Evolutionary conservation across 1,140 invertebrate species (phyloP).

Genomic region (Euura saliciscinereae): DNA sequence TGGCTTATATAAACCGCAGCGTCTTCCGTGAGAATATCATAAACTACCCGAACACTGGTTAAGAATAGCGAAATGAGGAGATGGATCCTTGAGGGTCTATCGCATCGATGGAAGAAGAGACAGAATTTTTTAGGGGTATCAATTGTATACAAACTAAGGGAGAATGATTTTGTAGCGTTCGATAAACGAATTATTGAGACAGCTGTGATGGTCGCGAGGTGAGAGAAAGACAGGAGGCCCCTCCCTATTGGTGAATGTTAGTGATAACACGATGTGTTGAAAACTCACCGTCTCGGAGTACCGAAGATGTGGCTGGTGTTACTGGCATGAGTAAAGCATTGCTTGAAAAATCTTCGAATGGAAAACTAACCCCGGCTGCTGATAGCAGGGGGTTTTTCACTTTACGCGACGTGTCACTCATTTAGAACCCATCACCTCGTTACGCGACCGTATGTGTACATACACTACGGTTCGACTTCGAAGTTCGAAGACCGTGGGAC

Average conservation of each 20-base stretch:
- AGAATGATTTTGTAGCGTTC: background rate
- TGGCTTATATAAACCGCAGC: no score
- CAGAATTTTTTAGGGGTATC: no score
- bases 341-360: constrained; percentile 47
- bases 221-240: constrained; percentile 36
- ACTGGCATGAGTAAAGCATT: constrained; percentile 54
- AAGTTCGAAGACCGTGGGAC: no score
- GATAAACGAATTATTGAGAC: constrained; percentile 10
- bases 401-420: constrained; percentile 46
- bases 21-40: no score
- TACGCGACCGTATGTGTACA: no score
- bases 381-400: constrained; percentile 55
- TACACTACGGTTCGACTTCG: no score
- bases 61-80: no score
- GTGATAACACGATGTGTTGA: background rate
- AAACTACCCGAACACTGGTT: no score
- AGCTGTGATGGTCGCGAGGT: background rate
- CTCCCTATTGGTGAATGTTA: constrained; percentile 21
- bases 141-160: no score
- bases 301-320: constrained; percentile 47
- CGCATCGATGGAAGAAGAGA: no score
- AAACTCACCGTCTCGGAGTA: constrained; percentile 53
- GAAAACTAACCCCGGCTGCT: constrained; percentile 51
- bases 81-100: no score
- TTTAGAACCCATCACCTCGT: constrained; percentile 17